Conservation (phyloP, 2,888 invertebrate genomes). For the Lithophane ornitopus region DNA sequence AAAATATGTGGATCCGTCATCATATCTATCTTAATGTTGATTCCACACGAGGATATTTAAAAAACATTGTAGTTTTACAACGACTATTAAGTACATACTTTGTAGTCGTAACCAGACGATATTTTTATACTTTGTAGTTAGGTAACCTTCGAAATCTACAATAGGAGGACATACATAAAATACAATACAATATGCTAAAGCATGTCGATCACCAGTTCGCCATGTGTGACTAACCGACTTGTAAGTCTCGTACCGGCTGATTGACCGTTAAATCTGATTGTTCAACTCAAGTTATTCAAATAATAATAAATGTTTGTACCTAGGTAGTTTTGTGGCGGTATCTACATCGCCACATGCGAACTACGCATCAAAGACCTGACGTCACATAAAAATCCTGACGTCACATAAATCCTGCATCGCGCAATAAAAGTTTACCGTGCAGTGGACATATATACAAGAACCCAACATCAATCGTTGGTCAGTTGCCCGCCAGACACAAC, state of each 20-base stretch:
- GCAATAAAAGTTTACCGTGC: too few species aligned
- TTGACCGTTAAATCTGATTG: constrained; percentile 35
- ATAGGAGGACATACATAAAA: not conserved
- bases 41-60: not conserved
- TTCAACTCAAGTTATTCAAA: constrained; percentile 7
- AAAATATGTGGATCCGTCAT: too few species aligned
- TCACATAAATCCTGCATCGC: too few species aligned
- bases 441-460: too few species aligned
- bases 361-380: too few species aligned
- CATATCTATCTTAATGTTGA: not conserved
- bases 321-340: too few species aligned
- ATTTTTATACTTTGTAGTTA: constrained; percentile 10
- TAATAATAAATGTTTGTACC: too few species aligned
- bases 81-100: not conserved
- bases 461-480: too few species aligned
- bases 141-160: constrained; percentile 23
- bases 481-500: too few species aligned
- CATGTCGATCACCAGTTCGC: constrained; percentile 9
- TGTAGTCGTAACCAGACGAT: not conserved
- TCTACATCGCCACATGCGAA: too few species aligned
- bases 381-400: too few species aligned
- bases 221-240: constrained; percentile 31
- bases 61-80: constrained; percentile 9
- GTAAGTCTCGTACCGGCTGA: constrained; percentile 16
- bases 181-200: constrained; percentile 32